Evolutionary conservation across 2,797 vertebrate species (phyloP), one percentile per base, ranked within the genome.

Genomic region (Chelonia mydas): DNA sequence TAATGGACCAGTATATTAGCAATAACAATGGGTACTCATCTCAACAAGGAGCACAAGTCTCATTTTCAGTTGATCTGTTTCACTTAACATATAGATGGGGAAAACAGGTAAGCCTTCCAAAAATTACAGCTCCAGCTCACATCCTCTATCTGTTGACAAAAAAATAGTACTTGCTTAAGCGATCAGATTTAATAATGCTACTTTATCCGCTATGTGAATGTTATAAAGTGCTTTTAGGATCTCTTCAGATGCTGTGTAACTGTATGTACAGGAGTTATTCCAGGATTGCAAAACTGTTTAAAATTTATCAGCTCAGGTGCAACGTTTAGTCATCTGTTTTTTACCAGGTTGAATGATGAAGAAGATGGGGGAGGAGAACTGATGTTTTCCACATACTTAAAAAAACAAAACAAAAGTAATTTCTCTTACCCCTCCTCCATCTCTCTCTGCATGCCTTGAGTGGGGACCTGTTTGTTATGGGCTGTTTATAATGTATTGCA

Each of bases 1-100:
- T 86, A 88, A 85, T 93, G 94, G 93, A 90, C 90, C 55, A 86
- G 82, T 41, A 13, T 16, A 59, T 80, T 94, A 88, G 61, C 91
- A 93, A 87, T 79, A 94, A 85, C 86, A 86, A 51, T 78, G 27
- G n/a, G 16, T 84, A 57, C 78, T 88, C 92, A 91, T 92, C 81
- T 92, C 68, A 41, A 92, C n/a, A 76, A 87, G 76, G 87, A 88
- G 55, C 8, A 6, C 15, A 11, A 78, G 91, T 9, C 55, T 94
- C 12, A 28, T 76, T 92, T 87, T 65, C 47, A 59, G n/a, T 65
- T 54, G 82, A 47, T 84, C 50, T 0, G 1, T 72, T 88, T 91
- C 37, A 31, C 61, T 91, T 78, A 88, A 79, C 11, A 1, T 57
- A 55, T n/a, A 83, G 78, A 61, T 53, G 53, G 53, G 53, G 76